These are phyloP conservation scores for Cricetomys ansorgei DNA, from an alignment of 2,113 vertebrate species.

Conservation along the genomic window DNA sequence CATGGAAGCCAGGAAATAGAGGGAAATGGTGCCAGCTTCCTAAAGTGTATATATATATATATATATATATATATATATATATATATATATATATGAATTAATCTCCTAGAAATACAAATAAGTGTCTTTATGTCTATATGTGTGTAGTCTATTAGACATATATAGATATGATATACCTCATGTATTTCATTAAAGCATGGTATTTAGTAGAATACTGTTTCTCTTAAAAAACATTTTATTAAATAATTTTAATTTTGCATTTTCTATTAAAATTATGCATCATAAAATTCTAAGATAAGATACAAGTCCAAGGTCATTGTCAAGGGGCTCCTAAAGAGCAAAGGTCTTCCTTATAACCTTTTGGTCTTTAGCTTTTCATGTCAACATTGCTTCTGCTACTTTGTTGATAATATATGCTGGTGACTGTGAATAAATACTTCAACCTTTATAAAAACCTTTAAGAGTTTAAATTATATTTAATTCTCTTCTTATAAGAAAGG, in stretches of 20 bases:
- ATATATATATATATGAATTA: neutral
- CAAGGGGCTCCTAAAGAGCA: conserved; percentile 49
- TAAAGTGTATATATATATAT: neutral
- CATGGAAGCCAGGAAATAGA: neutral
- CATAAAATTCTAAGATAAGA: conserved; percentile 62
- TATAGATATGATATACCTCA: neutral
- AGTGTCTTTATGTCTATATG: neutral
- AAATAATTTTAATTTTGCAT: conserved; percentile 27
- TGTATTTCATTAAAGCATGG: conserved; percentile 52
- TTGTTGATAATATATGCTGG: conserved; percentile 27
- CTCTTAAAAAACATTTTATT: conserved; percentile 2
- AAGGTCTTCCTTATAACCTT: conserved; percentile 41
- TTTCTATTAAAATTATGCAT: conserved; percentile 48
- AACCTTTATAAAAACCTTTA: conserved; percentile 53
- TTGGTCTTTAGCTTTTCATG: conserved; percentile 49
- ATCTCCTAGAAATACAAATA: neutral
- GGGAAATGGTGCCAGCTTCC: neutral
- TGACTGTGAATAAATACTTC: conserved; percentile 50
- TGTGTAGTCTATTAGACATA: neutral
- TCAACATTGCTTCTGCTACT: conserved; percentile 4
- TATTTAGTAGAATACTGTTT: conserved; percentile 1
- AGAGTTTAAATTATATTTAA: conserved; percentile 29
- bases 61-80: neutral
- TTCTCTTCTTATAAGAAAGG: neutral
- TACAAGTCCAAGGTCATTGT: conserved; percentile 54